Percentiles rank a stretch among this genome's conserved stretches.
These are phyloP conservation scores for Sula dactylatra DNA, from an alignment of 2,113 vertebrate species.

Conservation along the genomic window DNA sequence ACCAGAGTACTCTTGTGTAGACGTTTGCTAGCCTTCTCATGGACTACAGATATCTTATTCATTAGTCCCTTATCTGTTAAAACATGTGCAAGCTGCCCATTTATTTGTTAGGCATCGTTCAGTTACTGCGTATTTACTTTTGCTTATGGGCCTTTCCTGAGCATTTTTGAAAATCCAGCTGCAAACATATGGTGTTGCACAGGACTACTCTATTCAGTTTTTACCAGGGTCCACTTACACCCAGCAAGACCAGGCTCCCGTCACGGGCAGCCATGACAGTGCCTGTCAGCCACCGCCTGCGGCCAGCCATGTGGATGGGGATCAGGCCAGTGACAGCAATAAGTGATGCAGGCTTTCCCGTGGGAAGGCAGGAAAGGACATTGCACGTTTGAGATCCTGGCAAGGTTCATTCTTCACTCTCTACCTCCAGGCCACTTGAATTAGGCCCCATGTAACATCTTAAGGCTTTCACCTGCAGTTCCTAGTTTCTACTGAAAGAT, in stretches of 20 bases:
- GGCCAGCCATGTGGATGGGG: not conserved
- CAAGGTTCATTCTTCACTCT: not conserved
- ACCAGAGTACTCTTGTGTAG: not conserved
- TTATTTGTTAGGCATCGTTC: not conserved
- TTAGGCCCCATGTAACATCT: not conserved
- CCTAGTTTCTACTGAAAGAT: not conserved
- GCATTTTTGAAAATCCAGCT: not conserved
- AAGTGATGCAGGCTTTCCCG: not conserved
- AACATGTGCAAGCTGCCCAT: not conserved
- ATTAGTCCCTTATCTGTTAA: not conserved
- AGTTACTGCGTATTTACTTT: not conserved
- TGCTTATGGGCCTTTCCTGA: not conserved
- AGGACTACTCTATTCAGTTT: not conserved
- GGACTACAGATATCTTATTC: not conserved
- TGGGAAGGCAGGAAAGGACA: not conserved
- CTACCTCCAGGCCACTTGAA: not conserved
- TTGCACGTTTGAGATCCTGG: fast-evolving
- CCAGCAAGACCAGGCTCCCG: not conserved
- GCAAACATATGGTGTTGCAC: not conserved
- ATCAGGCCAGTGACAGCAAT: not conserved
- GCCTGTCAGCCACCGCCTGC: not conserved
- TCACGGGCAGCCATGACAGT: fast-evolving
- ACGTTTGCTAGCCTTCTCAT: not conserved
- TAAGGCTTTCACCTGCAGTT: not conserved
- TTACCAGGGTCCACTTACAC: not conserved